Percentiles rank a stretch among this genome's conserved stretches.
phyloP scores from a whole-genome alignment of 2,797 vertebrate genomes.

The Sparus aurata region DNA sequence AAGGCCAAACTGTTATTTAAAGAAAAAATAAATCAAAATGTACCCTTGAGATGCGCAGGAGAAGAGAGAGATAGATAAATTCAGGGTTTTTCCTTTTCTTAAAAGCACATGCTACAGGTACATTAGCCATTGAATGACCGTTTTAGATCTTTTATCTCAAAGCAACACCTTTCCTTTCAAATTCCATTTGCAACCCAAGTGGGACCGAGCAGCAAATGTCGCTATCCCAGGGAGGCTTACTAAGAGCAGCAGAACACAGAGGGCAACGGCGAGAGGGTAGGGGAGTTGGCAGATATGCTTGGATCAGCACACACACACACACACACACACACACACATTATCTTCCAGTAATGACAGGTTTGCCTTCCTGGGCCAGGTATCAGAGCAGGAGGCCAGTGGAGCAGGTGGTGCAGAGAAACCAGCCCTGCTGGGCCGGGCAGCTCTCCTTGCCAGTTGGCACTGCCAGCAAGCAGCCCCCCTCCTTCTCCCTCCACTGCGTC shows the following conservation, averaged over 20 bases:
- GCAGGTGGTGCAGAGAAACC: conserved; percentile 73
- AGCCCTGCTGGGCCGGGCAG: conserved; percentile 45
- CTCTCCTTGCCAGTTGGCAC: conserved; percentile 70
- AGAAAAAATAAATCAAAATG: not conserved
- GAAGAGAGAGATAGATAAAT: not conserved
- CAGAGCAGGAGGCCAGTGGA: conserved; percentile 66
- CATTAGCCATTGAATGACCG: conserved; percentile 17
- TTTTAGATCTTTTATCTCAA: conserved; percentile 26
- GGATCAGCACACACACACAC: conserved; percentile 29
- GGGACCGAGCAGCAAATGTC: conserved; percentile 12
- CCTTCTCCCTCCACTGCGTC: conserved; percentile 29
- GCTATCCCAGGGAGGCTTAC: conserved; percentile 44
- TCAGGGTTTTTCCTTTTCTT: not conserved
- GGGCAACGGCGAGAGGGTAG: conserved; percentile 27
- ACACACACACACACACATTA: conserved; percentile 23
- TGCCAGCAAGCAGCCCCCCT: conserved; percentile 32
- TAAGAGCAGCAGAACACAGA: conserved; percentile 49
- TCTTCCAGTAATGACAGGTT: conserved; percentile 64
- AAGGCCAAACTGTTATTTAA: conserved; percentile 10
- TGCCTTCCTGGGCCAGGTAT: conserved; percentile 59
- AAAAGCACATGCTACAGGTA: conserved; percentile 11
- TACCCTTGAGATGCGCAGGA: not conserved
- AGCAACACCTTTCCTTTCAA: conserved; percentile 33
- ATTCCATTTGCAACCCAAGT: conserved; percentile 32
- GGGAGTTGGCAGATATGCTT: conserved; percentile 41